A percentile compares a stretch with the other conserved stretches of the same genome.
Evolutionary conservation across 2,888 invertebrate species (phyloP).

Genomic region (Eupelmus urozonus): DNA sequence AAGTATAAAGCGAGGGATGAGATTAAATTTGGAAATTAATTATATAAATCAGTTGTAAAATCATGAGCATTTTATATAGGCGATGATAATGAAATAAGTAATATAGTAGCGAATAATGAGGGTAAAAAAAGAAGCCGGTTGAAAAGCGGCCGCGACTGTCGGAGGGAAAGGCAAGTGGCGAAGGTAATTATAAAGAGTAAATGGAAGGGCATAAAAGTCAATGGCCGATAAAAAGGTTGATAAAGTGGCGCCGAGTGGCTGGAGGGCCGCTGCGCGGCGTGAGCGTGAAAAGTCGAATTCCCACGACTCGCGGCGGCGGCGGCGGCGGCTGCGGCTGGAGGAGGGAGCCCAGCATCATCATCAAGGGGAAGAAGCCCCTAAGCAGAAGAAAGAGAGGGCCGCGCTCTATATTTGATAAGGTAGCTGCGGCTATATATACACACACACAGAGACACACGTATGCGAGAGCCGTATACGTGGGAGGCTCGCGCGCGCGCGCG

Average conservation of each 20-base stretch:
- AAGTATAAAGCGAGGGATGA: too few relatives aligned
- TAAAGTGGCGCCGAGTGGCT: constrained; percentile 18
- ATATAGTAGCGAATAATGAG: neutral
- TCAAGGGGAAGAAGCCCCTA: neutral
- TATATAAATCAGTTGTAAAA: too few relatives aligned
- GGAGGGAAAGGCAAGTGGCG: too few relatives aligned
- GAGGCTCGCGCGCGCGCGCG: neutral
- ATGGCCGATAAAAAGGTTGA: constrained; percentile 39
- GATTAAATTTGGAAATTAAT: too few relatives aligned
- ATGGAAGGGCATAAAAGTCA: constrained; percentile 27
- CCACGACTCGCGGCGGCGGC: constrained; percentile 45
- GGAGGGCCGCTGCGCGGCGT: neutral
- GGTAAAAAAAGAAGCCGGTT: neutral
- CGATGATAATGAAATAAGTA: too few relatives aligned
- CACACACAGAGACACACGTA: neutral
- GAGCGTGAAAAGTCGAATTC: constrained; percentile 40
- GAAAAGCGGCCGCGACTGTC: neutral
- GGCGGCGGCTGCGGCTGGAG: neutral
- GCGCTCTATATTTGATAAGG: constrained; percentile 70
- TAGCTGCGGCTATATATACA: constrained; percentile 19
- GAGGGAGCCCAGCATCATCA: neutral
- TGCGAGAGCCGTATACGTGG: neutral
- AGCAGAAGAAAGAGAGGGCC: neutral
- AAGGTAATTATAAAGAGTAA: constrained; percentile 38
- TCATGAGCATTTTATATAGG: too few relatives aligned